A percentile compares a stretch with the other conserved stretches of the same genome.
phyloP scores from a whole-genome alignment of 2,888 invertebrate genomes.

The Pherbina coryleti region DNA sequence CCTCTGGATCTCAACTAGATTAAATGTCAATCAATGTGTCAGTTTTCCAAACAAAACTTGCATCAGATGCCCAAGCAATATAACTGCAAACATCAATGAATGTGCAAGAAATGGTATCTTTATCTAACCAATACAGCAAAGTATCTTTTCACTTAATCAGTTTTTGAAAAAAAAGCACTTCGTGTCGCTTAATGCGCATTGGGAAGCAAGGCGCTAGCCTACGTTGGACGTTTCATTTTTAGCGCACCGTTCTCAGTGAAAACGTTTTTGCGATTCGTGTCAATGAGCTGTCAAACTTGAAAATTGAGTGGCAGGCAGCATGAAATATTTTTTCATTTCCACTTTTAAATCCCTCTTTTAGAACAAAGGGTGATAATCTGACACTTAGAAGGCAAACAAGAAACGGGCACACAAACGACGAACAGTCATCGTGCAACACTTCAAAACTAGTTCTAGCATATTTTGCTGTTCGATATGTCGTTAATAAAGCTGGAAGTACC shows the following conservation, averaged over 20 bases:
- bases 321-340: slow-evolving; percentile 14
- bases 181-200: background rate
- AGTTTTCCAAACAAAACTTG: slow-evolving; percentile 23
- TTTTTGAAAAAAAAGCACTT: background rate
- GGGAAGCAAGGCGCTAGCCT: background rate
- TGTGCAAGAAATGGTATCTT: background rate
- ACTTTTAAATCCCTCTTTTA: slow-evolving; percentile 1
- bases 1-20: slow-evolving; percentile 46
- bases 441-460: background rate
- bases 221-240: background rate
- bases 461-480: slow-evolving; percentile 6
- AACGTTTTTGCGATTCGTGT: background rate
- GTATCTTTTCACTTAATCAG: background rate
- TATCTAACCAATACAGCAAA: background rate
- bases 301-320: slow-evolving; percentile 15
- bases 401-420: background rate
- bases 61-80: background rate
- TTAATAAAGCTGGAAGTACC: background rate
- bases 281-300: slow-evolving; percentile 17
- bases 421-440: background rate
- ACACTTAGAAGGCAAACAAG: slow-evolving; percentile 23
- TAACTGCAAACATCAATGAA: background rate
- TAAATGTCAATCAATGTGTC: slow-evolving; percentile 56
- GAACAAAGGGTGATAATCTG: slow-evolving; percentile 28
- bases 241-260: background rate